Evolutionary conservation across 2,888 invertebrate species (phyloP).

Genomic region (Globia sparganii): DNA sequence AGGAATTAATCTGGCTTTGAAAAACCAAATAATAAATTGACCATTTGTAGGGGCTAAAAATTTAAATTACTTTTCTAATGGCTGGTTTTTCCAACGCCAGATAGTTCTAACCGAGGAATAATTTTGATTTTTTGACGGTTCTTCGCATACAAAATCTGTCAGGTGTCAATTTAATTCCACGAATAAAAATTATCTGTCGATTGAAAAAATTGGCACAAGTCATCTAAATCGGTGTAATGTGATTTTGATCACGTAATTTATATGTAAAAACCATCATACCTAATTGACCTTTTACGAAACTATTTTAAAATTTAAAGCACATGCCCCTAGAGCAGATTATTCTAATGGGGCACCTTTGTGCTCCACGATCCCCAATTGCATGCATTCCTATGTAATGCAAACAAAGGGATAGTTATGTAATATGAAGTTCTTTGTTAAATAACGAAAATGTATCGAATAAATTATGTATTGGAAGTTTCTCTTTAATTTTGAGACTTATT

Average conservation of each 20-base stretch:
- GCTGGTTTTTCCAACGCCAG: too few species aligned
- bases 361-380: not conserved
- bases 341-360: not conserved
- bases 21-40: not conserved
- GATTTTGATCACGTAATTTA: not conserved
- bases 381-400: not conserved
- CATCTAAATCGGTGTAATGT: not conserved
- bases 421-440: not conserved
- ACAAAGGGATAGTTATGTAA: not conserved
- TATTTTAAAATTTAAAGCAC: not conserved
- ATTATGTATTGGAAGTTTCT: not conserved
- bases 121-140: too few species aligned
- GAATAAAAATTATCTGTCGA: too few species aligned
- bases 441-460: too few species aligned
- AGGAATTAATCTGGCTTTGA: too few species aligned
- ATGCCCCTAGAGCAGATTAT: not conserved
- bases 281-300: not conserved
- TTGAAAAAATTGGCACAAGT: too few species aligned
- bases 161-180: too few species aligned
- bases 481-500: slow-evolving; percentile 6
- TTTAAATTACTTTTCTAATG: not conserved
- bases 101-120: too few species aligned
- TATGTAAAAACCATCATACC: not conserved
- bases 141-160: too few species aligned
- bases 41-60: not conserved